Evolutionary conservation across 2,888 invertebrate genomes (phyloP), one percentile per base, ranked within the genome.

Genomic region (Ceriagrion tenellum): DNA sequence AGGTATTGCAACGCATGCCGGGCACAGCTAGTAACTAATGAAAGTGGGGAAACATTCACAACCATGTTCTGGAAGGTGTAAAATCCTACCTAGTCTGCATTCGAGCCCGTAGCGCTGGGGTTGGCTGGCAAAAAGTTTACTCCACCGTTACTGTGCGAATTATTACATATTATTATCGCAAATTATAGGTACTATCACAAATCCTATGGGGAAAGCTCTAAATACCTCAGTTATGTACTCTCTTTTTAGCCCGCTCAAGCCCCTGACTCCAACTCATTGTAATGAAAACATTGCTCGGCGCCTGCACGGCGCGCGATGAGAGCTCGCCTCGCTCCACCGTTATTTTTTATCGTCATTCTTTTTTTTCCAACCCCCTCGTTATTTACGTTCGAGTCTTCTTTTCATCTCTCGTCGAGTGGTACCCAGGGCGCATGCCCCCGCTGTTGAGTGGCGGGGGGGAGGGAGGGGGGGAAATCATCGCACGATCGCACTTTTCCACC

Each of bases 401-500:
- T 81, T 81, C 20, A 20, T 59, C 59, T 59, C 59, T 12, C 59
- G 59, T 59, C 59, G 35, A 30, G 35, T 26, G 81, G 30, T 35
- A n/a, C 81, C 3, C 30, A 8, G 26, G 30, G 81, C 13, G 35
- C 81, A 81, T 69, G 69, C 69, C 69, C n/a, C 59, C 59, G 26
- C 69, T 69, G 1, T 69, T 69, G 23, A 3, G n/a, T 23, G 20
- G 16, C 74, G n/a, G 30, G 74, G 12, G 30, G n/a, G 12, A 23
- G 74, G 30, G n/a, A 30, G 30, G 81, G 16, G 1, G 81, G 30
- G 16, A 6, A 12, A 35, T 30, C 69, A 47, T 47, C 47, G 47
- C 69, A 35, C 81, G 81, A 81, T 81, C 81, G 81, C 81, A 81
- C 81, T 81, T 81, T 81, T 81, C 81, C 81, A 81, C 81, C 81